A percentile compares a stretch with the other conserved stretches of the same genome.
phyloP scores from a whole-genome alignment of 1,140 invertebrate species.

The Melanaphis sacchari region DNA sequence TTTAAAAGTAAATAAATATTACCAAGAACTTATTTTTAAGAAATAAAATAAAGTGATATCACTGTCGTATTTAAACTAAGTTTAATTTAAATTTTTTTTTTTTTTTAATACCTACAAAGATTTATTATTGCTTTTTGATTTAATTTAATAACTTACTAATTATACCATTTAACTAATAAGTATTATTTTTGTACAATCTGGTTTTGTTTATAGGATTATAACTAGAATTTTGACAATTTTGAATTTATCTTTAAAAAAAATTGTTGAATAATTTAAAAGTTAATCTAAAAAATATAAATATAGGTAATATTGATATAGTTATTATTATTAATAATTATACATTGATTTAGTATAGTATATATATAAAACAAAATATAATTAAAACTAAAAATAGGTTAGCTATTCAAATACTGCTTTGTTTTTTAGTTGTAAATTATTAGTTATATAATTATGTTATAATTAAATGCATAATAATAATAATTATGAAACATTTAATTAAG shows the following conservation, averaged over 20 bases:
- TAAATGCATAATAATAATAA: not conserved
- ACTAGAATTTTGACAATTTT: not conserved
- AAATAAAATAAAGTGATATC: not conserved
- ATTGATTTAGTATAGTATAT: no score
- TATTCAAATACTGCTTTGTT: not conserved
- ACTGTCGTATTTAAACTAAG: not conserved
- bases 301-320: not conserved
- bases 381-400: no score
- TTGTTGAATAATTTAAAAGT: not conserved
- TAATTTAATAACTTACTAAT: not conserved
- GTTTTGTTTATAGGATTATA: no score
- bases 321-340: no score
- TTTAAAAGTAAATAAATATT: not conserved
- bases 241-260: not conserved
- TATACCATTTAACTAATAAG: not conserved
- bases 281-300: not conserved
- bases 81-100: not conserved
- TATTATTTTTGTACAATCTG: not conserved
- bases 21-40: not conserved
- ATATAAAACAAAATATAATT: no score
- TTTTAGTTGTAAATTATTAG: not conserved
- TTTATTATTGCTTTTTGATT: not conserved
- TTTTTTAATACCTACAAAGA: not conserved
- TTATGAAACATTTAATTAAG: no score
- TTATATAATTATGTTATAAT: not conserved